Conservation (phyloP, 64 coral and sea anemone species). For the Porites lutea region DNA sequence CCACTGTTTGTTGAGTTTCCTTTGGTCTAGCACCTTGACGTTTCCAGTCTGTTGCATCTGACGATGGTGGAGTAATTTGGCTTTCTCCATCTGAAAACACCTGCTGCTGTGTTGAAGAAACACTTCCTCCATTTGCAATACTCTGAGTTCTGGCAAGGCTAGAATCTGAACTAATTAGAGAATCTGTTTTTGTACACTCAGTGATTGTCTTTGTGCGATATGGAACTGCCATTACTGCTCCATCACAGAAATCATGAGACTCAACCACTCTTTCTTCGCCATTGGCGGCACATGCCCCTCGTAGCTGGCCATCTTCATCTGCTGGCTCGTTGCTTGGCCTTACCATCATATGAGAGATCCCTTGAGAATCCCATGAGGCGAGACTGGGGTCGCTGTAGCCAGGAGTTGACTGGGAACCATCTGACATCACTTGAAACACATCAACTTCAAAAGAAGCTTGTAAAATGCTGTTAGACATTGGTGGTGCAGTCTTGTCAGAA, state of each 20-base stretch:
- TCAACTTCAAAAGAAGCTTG: neutral
- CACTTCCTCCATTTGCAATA: neutral
- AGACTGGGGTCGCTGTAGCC: neutral
- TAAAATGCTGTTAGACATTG: neutral
- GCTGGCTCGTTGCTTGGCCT: neutral
- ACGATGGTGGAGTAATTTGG: no score
- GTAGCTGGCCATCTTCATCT: neutral
- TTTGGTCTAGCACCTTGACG: slow-evolving; percentile 13
- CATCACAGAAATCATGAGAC: neutral
- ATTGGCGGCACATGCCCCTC: neutral
- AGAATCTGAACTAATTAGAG: neutral
- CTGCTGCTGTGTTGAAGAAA: neutral
- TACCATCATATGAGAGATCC: neutral
- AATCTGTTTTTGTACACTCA: neutral
- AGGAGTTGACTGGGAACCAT: neutral
- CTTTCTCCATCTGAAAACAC: neutral
- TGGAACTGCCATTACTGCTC: no score
- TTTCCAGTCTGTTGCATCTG: neutral
- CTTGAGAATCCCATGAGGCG: neutral
- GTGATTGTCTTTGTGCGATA: neutral
- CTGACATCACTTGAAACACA: no score
- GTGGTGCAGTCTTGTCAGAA: neutral
- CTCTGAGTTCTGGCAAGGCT: neutral
- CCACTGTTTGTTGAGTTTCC: neutral
- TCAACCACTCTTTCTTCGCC: neutral